Percentiles rank a stretch among this genome's conserved stretches.
Conservation (phyloP, 2,888 invertebrate species). For the Pyrrhia umbra region DNA sequence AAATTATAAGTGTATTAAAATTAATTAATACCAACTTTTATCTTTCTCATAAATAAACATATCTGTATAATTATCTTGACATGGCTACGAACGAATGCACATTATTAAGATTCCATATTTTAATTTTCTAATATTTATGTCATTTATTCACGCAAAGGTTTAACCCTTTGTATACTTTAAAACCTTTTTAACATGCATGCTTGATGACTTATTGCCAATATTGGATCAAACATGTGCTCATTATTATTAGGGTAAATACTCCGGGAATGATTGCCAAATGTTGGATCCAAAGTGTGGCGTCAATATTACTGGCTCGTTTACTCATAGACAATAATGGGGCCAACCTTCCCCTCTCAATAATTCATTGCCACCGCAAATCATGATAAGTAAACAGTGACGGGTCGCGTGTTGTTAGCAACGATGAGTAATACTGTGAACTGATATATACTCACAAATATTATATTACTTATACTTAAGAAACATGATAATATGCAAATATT, state of each 20-base stretch:
- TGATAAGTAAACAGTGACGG: constrained; percentile 76
- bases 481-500: no score
- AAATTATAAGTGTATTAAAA: background rate
- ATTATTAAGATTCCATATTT: constrained; percentile 19
- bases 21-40: constrained; percentile 10
- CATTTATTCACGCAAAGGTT: constrained; percentile 36
- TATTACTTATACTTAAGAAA: no score
- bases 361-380: constrained; percentile 73
- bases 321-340: constrained; percentile 14
- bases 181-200: constrained; percentile 34
- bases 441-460: background rate
- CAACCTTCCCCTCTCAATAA: constrained; percentile 65
- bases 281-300: constrained; percentile 29
- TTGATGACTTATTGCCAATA: constrained; percentile 32
- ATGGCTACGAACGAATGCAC: constrained; percentile 22
- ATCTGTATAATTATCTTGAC: constrained; percentile 32
- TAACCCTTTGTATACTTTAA: constrained; percentile 37
- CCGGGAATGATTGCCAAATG: constrained; percentile 2
- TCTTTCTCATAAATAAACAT: constrained; percentile 9
- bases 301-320: constrained; percentile 16
- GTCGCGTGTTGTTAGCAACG: constrained; percentile 68
- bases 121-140: constrained; percentile 43
- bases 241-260: background rate
- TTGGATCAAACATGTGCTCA: constrained; percentile 24
- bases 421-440: constrained; percentile 64